Evolutionary conservation across 2,113 vertebrate genomes (phyloP), one percentile per base, ranked within the genome.

Genomic region (Podocnemis expansa): DNA sequence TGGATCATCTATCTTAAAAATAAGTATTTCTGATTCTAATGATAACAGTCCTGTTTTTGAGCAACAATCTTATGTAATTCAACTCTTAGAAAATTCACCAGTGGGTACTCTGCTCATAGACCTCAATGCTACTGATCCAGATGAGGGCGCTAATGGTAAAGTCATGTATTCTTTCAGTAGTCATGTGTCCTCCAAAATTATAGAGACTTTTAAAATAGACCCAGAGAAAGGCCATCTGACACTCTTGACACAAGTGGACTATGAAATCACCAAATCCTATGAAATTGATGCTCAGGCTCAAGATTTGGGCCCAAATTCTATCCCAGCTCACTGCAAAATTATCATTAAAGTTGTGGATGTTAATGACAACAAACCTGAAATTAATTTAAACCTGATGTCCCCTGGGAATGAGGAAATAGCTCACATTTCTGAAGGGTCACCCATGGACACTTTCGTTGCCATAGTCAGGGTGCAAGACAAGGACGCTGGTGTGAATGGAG

Each of bases 291-390:
- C 99, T 5, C 99, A 99, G 93, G 99, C 99, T 45, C 99, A 99
- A 92, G 99, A 99, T 85, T 29, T 99, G 98, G 99, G 99, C 49
- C 99, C 99, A 0, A 99, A 99, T 93, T 99, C 99, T 11, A 99
- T 99, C 84, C 99, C 99, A 4, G 99, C 99, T 78, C 99, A 99
- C 58, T 99, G 99, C 97, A 99, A 99, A 97, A 99, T 99, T 82
- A 98, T 99, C 87, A 98, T 99, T 82, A 99, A 99, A 96, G 96
- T 99, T 78, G 99, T 99, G 89, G 99, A 99, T 34, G 98, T 99
- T 14, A 99, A 99, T 47, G 99, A 99, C 97, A 99, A 99, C 97
- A 99, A 99, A 80, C 99, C 99, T 0, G 99, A 99, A 96, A 99
- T 99, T 88, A 99, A 98, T 91, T 98, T 99, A 96, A 99, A 99